Evolutionary conservation across 2,888 invertebrate genomes (phyloP), one percentile per base, ranked within the genome.

Genomic region (Psylliodes chrysocephalus): DNA sequence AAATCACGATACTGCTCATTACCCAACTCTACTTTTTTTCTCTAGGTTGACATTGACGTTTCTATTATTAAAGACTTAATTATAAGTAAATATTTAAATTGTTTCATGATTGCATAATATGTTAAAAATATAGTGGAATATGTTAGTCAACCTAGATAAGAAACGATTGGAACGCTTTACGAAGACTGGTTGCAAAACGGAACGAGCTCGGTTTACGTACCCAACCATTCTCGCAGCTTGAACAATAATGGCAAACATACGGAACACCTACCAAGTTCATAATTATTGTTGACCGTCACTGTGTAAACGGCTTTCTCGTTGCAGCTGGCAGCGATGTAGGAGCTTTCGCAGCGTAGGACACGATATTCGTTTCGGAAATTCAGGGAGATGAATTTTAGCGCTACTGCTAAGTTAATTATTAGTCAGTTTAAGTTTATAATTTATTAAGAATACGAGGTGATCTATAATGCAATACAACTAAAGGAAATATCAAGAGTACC

Each of bases 181-280:
- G n/a, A n/a, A n/a, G n/a, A n/a, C n/a, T n/a, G 6, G 6, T 22
- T 22, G 22, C 22, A 22, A 22, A 30, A 30, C 30, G 10, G 12
- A 12, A 35, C 10, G 6, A 10, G 2, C 10, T 2, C n/a, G 2
- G 7, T 33, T 33, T 10, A 10, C n/a, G 33, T 33, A 7, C 10
- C n/a, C 2, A 35, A 2, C 35, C n/a, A 6, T 35, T 35, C 35
- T 1, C 35, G 35, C 18, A 2, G 42, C 18, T 42, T 17, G 18
- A 10, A 52, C 42, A 59, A 59, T 54, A 59, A 59, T 42, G 18
- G 49, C 42, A 54, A 53, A 54, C 51, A 54, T 42, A 56, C 62
- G 55, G 49, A 62, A 55, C 54, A 49, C 42, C 54, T 59, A 59
- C 49, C 54, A 51, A 60, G 59, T 59, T 59, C 54, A 60, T 64